Base-by-base conservation (phyloP, 2,888 invertebrate species). In the Cerastoderma edule region DNA sequence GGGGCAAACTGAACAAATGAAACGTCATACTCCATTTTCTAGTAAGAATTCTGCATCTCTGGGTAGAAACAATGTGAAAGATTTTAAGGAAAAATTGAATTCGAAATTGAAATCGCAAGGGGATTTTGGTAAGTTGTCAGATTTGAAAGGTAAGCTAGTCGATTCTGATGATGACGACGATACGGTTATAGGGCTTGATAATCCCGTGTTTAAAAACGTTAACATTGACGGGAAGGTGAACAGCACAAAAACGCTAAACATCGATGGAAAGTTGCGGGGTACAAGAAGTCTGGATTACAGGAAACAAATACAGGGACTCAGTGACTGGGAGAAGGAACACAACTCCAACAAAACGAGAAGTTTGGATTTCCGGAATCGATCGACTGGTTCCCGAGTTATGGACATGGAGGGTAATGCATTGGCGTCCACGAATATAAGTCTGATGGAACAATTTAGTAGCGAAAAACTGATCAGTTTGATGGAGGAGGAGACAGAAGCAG, bases 171-270 rank as follows among this genome's bases (percentile, higher is more conserved):
- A 73, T 22, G 64, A 67, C 39, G 73, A 73, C 24, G 70, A 63
- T 22, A 27, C 35, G 35, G 54, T 39, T 24, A 56, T 54, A 6
- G 71, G 71, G 0, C 22, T 74, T 22, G 27, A 65, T 2, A 78
- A 71, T 54, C 46, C 50, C 2, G 75, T 67, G 32, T 79, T 75
- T 54, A 72, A 72, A 33, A 54, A 66, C 24, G 50, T 72, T 6
- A 70, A 79, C 30, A 75, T 79, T 32, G 79, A 79, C 28, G 79
- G 79, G 0, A 78, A 78, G 27, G n/a, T 50, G 32, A 19, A 60
- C 60, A 60, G 60, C 24, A 60, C 60, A 0, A 60, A 24, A 39
- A 60, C 60, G 2, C 39, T 60, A 13, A 60, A 60, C 16, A 60
- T 60, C 24, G 60, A 39, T 60, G 60, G 60, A 22, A 60, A 60